Evolutionary conservation across 2,113 vertebrate genomes (phyloP), one percentile per base, ranked within the genome.

Genomic region (Dendropsophus ebraccatus): DNA sequence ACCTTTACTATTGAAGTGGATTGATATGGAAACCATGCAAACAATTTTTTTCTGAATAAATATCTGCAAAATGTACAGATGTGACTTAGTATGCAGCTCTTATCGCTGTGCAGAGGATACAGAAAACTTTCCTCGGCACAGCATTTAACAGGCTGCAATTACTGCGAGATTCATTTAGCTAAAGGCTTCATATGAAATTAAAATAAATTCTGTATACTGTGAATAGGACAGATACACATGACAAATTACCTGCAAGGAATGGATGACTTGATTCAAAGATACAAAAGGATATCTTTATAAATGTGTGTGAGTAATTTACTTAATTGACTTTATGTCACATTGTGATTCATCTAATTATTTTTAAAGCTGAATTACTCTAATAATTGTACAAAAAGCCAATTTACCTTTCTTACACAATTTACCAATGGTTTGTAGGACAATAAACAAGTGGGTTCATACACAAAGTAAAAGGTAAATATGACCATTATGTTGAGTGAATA

Each of bases 1-100:
- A 74, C 87, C 87, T 88, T 81, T 69, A 77, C 85, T 89, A 88
- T 62, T 89, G 67, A 35, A 74, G 67, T 32, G 67, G 11, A 86
- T 81, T 74, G 52, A 73, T 80, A 86, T 86, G 78, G 25, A 74
- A 81, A 56, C 78, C 67, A 62, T 86, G 67, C 7, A 62, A 50
- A 49, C 85, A 81, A 81, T 73, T 62, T 35, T 73, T n/a, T 50
- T 37, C 28, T 35, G 50, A 80, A 86, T 86, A 86, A 73, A 73
- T 81, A 54, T 79, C 45, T 70, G 75, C 21, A 54, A 74, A 85
- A 86, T 72, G 23, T 86, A 62, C 85, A 81, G 77, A 60, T 86
- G 54, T 81, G 54, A 81, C 65, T 81, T 73, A 81, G 28, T 74
- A 81, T 86, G 60, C 67, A 62, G 17, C 52, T 32, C 47, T 21